Conservation (phyloP, 2,113 vertebrate species). For the Petromus typicus region DNA sequence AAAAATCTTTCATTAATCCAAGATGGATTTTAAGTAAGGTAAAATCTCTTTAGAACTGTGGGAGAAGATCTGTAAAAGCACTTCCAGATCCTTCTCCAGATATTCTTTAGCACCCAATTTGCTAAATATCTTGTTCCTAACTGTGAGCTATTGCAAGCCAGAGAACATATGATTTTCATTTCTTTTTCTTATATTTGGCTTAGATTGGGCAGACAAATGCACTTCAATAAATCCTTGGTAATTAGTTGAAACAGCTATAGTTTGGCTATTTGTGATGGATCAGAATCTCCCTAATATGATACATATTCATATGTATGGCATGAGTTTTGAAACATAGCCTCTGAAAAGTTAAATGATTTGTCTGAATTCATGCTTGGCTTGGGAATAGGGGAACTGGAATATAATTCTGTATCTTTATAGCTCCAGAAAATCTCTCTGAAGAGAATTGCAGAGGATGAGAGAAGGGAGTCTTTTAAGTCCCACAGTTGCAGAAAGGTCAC, state of each 20-base stretch:
- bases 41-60: neutral
- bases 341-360: neutral
- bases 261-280: neutral
- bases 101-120: neutral
- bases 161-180: neutral
- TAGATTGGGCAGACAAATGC: constrained; percentile 5
- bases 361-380: neutral
- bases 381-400: neutral
- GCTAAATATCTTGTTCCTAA: neutral
- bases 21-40: neutral
- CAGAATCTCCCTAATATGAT: neutral
- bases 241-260: neutral
- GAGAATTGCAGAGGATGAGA: neutral
- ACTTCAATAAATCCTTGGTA: neutral
- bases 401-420: neutral
- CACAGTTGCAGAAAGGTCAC: too few relatives aligned
- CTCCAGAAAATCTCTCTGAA: neutral
- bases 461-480: neutral
- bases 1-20: constrained; percentile 5
- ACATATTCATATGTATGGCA: neutral
- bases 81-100: neutral
- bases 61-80: neutral
- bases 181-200: neutral
- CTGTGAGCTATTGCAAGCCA: neutral
- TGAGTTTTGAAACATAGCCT: neutral